Base-by-base conservation (phyloP, 2,888 invertebrate genomes). In the Bembecia ichneumoniformis region DNA sequence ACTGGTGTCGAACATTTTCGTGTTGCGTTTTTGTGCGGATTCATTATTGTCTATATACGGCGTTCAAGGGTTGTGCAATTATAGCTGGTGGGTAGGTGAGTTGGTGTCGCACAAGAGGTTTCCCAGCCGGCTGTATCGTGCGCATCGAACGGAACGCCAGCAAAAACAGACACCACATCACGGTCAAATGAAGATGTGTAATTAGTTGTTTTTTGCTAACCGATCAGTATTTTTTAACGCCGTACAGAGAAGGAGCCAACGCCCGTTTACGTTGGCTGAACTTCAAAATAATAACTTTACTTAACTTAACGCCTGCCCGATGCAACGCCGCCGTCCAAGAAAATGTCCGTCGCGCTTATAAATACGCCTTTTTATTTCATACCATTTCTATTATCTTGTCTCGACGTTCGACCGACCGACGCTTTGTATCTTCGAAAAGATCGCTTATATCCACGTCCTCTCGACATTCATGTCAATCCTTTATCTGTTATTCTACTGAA, bases 101-200 rank as follows among this genome's bases (percentile, higher is more conserved):
- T 5, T n/a, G 40, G 40, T 40, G 40, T 40, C 40, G 28, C 28
- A 40, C 40, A 40, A 40, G n/a, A 65, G 59, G 66, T 75, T 79
- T 82, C 80, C 77, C 84, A 79, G 77, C 69, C 57, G 55, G 47
- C 52, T 48, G 56, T 58, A 40, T 44, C 15, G 44, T 44, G 16
- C 16, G 2, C 15, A 17, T 14, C 44, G 11, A 44, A 16, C 17
- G 44, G 44, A 16, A 59, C 71, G 67, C 54, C 71, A 64, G 71
- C 73, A 82, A 83, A 84, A 80, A 77, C 66, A 54, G 35, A 49
- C 66, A 60, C 58, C 65, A 67, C 73, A 79, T 74, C 82, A 86
- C 83, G 86, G 77, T 83, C 81, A 83, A 86, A 86, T 86, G 86
- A 82, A 86, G 82, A 82, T 76, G 61, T 79, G 82, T 80, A 81